phyloP scores from a whole-genome alignment of 2,113 vertebrate species.

The Nanorana parkeri region DNA sequence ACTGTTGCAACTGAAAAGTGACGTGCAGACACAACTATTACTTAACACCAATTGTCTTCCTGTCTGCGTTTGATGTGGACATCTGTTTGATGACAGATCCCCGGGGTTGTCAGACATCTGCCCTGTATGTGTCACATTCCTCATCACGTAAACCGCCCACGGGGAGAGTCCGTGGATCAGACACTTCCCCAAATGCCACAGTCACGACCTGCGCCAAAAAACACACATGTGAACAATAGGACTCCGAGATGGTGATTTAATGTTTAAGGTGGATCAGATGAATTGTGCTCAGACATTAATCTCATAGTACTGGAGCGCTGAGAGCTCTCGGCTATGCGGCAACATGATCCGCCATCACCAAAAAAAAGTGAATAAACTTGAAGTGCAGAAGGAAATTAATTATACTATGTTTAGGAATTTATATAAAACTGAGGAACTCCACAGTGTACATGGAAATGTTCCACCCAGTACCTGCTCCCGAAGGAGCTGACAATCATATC shows the following conservation, averaged over 20 bases:
- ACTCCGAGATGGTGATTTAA: background rate
- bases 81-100: conserved; percentile 20
- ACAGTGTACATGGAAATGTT: too few relatives aligned
- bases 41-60: background rate
- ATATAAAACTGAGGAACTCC: too few relatives aligned
- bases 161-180: background rate
- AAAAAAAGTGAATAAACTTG: background rate
- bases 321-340: background rate
- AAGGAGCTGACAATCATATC: too few relatives aligned
- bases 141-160: background rate
- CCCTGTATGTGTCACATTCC: conserved; percentile 19
- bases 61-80: conserved; percentile 12
- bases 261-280: background rate
- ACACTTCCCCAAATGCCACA: background rate
- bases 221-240: background rate
- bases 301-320: background rate
- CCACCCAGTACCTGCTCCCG: too few relatives aligned
- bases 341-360: background rate
- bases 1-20: background rate
- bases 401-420: too few relatives aligned
- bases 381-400: background rate
- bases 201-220: background rate
- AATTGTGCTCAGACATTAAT: background rate
- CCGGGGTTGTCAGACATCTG: conserved; percentile 18
- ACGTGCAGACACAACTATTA: conserved; percentile 24